A percentile compares a stretch with the other conserved stretches of the same genome.
phyloP scores from a whole-genome alignment of 2,797 vertebrate species.

The Trichosurus vulpecula region DNA sequence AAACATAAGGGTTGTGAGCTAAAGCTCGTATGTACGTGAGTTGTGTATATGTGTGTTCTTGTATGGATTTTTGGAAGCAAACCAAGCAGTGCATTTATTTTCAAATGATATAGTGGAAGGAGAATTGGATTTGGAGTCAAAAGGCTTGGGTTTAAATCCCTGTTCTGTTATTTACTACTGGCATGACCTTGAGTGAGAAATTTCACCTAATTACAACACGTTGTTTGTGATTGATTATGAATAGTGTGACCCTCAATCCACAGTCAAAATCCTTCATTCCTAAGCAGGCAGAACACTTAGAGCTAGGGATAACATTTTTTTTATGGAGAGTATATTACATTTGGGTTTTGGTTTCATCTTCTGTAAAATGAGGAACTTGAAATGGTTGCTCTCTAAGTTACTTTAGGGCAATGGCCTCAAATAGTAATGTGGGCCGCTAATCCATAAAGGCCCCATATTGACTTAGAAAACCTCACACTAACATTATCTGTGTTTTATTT shows the following conservation, averaged over 20 bases:
- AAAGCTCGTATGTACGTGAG: not conserved
- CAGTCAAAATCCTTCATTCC: not conserved
- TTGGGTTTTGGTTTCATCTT: not conserved
- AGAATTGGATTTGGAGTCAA: not conserved
- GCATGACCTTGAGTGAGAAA: not conserved
- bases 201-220: not conserved
- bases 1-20: constrained; percentile 12
- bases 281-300: not conserved
- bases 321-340: not conserved
- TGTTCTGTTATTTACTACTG: not conserved
- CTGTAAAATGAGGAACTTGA: not conserved
- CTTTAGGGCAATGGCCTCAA: not conserved
- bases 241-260: not conserved
- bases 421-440: not conserved
- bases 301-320: not conserved
- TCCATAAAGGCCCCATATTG: not conserved
- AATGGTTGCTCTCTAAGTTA: not conserved
- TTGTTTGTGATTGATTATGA: not conserved
- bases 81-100: not conserved
- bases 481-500: not conserved
- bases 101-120: not conserved
- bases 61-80: constrained; percentile 5
- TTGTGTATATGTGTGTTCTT: not conserved
- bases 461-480: not conserved
- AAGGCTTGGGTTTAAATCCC: not conserved